Base-by-base conservation (phyloP, 2,888 invertebrate genomes). In the Masnerella sp. region DNA sequence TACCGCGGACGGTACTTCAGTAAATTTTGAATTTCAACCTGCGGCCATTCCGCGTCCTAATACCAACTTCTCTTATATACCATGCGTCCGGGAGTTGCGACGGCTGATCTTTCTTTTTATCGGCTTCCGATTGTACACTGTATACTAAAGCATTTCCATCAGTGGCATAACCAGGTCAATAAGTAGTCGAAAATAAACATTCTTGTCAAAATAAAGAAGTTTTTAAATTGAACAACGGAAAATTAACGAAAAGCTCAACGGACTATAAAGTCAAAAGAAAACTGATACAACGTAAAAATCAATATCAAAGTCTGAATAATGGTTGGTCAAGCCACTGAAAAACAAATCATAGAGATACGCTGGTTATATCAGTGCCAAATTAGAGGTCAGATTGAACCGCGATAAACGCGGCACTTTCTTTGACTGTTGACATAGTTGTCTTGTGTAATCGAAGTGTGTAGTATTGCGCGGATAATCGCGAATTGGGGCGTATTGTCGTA, bases 1-100 rank as follows among this genome's bases (percentile, higher is more conserved):
- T 69, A 70, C 67, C 74, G 69, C 61, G 61, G 47, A 36, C 45
- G 49, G 32, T 56, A 58, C 40, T 68, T 42, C 62, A 64, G 64
- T 58, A 64, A 74, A 71, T 72, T 77, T 77, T 67, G 65, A 76
- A 69, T 61, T 56, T 69, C 58, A 67, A 62, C 75, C 36, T 52
- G 54, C 54, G 72, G 61, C 65, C 7, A 22, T 58, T 59, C 18
- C 45, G 45, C 52, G 36, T 52, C 15, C 15, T 52, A 42, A 52
- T 54, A 34, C 25, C 36, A 22, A 38, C 40, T 11, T 14, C 4
- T 32, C 20, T 17, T 38, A 58, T 43, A 42, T 43, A 25, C 43
- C 4, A 36, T 14, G 4, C 5, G 28, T 20, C 42, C 40, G 22
- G 17, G 14, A 65, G 49, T 36, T 18, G 22, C 36, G 28, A 36